A percentile compares a stretch with the other conserved stretches of the same genome.
Evolutionary conservation across 1,140 invertebrate species (phyloP).

Genomic region (Caenorhabditis tropicalis): DNA sequence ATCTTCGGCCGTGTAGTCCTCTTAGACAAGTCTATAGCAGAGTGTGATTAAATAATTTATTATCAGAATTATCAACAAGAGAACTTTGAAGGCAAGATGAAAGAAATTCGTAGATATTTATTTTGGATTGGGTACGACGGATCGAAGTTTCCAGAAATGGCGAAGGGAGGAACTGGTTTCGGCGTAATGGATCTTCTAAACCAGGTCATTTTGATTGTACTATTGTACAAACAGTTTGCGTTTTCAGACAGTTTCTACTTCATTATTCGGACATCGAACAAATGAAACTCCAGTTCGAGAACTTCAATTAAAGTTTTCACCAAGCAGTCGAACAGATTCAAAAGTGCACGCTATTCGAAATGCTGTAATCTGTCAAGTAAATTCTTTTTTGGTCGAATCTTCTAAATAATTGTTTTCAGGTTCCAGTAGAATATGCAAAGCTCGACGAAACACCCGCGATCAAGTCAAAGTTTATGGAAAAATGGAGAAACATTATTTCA

Average conservation of each 20-base stretch:
- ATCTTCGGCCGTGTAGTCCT: neutral
- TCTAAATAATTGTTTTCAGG: neutral
- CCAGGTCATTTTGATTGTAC: neutral
- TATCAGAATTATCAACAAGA: neutral
- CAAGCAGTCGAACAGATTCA: slow-evolving; percentile 61
- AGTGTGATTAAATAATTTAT: too few relatives aligned
- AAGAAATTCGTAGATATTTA: slow-evolving; percentile 52
- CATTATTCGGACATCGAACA: neutral
- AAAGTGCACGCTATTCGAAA: slow-evolving; percentile 63
- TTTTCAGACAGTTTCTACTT: slow-evolving; percentile 36
- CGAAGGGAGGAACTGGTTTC: slow-evolving; percentile 58
- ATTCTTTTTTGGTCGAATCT: neutral
- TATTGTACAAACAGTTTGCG: too few relatives aligned
- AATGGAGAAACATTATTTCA: slow-evolving; percentile 53
- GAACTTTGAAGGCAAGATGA: neutral
- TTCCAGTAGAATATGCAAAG: slow-evolving; percentile 49
- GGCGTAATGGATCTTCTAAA: slow-evolving; percentile 60
- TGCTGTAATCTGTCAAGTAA: slow-evolving; percentile 55
- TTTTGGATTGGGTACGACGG: slow-evolving; percentile 65
- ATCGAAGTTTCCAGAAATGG: slow-evolving; percentile 64
- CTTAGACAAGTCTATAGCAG: neutral
- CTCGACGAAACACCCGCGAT: slow-evolving; percentile 17
- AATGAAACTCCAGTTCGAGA: neutral
- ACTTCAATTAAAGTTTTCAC: slow-evolving; percentile 33
- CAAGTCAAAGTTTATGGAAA: slow-evolving; percentile 23